Conservation (phyloP, 2,888 invertebrate species). For the Agrotis exclamationis region DNA sequence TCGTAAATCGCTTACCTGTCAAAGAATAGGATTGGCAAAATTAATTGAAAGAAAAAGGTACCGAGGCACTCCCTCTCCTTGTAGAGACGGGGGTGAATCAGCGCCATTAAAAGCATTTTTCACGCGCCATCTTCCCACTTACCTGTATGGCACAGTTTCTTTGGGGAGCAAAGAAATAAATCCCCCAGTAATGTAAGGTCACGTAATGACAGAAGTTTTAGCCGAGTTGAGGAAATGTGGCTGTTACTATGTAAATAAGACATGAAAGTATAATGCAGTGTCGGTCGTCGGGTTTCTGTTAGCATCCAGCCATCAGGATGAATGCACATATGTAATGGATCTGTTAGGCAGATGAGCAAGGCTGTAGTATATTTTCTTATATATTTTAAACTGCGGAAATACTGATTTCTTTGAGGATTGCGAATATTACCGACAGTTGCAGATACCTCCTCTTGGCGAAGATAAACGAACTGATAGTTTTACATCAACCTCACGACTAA, state of each 20-base stretch:
- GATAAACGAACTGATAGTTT: background rate
- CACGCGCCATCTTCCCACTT: constrained; percentile 52
- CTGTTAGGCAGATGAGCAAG: constrained; percentile 1
- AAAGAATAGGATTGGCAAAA: constrained; percentile 55
- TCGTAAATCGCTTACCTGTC: constrained; percentile 48
- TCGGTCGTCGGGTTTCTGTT: background rate
- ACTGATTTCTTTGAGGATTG: constrained; percentile 25
- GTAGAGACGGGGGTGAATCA: constrained; percentile 51
- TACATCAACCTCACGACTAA: background rate
- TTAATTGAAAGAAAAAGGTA: constrained; percentile 59
- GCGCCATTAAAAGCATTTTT: constrained; percentile 63
- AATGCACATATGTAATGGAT: constrained; percentile 17
- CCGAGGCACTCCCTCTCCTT: constrained; percentile 66
- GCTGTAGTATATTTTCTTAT: too few relatives aligned
- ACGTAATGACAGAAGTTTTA: constrained; percentile 23
- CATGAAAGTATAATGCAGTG: constrained; percentile 16
- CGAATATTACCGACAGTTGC: background rate
- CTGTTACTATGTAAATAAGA: constrained; percentile 25
- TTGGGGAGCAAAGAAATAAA: constrained; percentile 16
- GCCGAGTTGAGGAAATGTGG: constrained; percentile 7
- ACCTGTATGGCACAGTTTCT: constrained; percentile 25
- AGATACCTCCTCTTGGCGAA: background rate
- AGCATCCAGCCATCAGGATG: background rate
- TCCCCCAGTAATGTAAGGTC: constrained; percentile 16
- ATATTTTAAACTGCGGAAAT: background rate